These are phyloP conservation scores for Haliclystus octoradiatus DNA, from an alignment of 30 jellyfish, hydroid and myxozoan species.

Conservation along the genomic window DNA sequence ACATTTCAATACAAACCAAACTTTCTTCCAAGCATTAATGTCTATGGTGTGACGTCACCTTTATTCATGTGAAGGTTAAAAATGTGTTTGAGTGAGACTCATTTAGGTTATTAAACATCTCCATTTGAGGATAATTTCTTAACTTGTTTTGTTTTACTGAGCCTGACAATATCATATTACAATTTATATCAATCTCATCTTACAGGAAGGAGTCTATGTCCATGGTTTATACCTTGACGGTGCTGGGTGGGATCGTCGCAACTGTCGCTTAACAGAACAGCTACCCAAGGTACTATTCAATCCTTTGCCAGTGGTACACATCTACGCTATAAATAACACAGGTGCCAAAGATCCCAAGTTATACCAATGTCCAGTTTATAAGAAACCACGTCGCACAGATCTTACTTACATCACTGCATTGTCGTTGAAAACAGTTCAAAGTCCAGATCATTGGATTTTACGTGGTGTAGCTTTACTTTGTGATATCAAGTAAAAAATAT, in stretches of 20 bases:
- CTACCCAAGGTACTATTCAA: slow-evolving; percentile 67
- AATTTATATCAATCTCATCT: no score
- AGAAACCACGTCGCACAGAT: slow-evolving; percentile 92
- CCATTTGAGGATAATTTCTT: no score
- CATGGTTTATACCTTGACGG: slow-evolving; percentile 91
- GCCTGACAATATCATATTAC: no score
- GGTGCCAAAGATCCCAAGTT: slow-evolving; percentile 83
- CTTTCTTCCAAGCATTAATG: no score
- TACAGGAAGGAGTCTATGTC: slow-evolving; percentile 91
- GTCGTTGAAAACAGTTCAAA: slow-evolving; percentile 62
- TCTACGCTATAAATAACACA: slow-evolving; percentile 84
- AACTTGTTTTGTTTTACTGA: no score
- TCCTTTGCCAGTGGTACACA: slow-evolving; percentile 74
- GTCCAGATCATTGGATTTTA: slow-evolving; percentile 93
- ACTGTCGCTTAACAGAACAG: slow-evolving; percentile 73
- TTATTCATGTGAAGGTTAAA: no score
- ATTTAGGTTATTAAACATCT: no score
- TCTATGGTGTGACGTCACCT: no score
- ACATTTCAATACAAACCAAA: no score
- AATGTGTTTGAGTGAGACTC: no score
- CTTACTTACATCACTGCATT: slow-evolving; percentile 85
- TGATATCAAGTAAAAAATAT: slow-evolving; percentile 52
- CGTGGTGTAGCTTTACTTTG: slow-evolving; percentile 96
- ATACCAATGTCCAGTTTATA: slow-evolving; percentile 89
- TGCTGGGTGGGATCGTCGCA: slow-evolving; percentile 93